A percentile compares a stretch with the other conserved stretches of the same genome.
These are phyloP conservation scores for Parauchenoglanis ngamensis DNA, from an alignment of 2,797 vertebrate species.

Conservation along the genomic window DNA sequence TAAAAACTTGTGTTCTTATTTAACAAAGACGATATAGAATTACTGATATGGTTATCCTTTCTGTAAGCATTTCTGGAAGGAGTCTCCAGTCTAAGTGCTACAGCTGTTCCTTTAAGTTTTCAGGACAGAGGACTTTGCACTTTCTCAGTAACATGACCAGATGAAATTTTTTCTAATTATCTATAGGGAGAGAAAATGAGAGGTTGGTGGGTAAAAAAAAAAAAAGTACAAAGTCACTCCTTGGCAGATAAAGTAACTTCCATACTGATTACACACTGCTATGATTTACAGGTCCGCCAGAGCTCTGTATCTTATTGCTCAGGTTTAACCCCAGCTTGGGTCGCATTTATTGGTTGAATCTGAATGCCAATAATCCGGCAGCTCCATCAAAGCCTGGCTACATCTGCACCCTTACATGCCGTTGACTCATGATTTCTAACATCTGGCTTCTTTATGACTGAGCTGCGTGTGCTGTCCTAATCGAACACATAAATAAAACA, in stretches of 20 bases:
- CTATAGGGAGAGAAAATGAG: not conserved
- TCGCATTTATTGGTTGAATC: not conserved
- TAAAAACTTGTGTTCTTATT: too few relatives aligned
- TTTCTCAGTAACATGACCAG: not conserved
- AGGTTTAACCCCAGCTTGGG: not conserved
- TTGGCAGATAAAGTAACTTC: not conserved
- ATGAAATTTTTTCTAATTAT: not conserved
- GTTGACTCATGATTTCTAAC: slow-evolving; percentile 26
- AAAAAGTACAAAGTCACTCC: not conserved
- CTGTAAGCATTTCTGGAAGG: not conserved
- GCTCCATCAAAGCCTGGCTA: slow-evolving; percentile 2
- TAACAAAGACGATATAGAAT: too few relatives aligned
- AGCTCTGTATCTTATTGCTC: not conserved
- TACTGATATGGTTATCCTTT: not conserved
- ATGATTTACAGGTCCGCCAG: not conserved
- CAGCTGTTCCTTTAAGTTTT: not conserved
- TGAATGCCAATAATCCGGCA: not conserved
- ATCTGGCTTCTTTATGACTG: slow-evolving; percentile 35
- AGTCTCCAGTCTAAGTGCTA: not conserved
- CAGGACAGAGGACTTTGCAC: not conserved
- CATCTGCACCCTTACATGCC: slow-evolving; percentile 9
- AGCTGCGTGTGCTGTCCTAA: not conserved
- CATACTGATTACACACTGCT: not conserved
- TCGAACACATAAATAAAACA: slow-evolving; percentile 24
- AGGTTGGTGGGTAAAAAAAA: not conserved